phyloP scores from a whole-genome alignment of 2,113 vertebrate species.

The Phoxinus phoxinus region DNA sequence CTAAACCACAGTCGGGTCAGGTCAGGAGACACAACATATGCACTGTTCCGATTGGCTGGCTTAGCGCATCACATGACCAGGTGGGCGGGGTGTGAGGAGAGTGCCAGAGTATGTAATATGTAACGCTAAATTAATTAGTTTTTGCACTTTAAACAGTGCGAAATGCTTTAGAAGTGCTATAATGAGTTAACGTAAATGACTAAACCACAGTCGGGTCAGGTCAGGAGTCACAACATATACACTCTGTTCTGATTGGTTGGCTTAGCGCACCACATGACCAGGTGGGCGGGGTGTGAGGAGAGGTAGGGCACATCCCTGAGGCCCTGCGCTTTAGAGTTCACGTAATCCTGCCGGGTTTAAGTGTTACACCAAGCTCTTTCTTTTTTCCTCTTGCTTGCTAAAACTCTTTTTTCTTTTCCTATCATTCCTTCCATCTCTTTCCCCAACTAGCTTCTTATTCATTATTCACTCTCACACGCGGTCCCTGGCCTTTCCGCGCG shows the following conservation, averaged over 20 bases:
- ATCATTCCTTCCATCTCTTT: slow-evolving; percentile 7
- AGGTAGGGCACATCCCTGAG: slow-evolving; percentile 64
- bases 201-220: slow-evolving; percentile 22
- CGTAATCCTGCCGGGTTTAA: slow-evolving; percentile 50
- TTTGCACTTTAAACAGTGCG: background rate
- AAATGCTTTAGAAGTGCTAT: background rate
- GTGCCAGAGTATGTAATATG: too few relatives aligned
- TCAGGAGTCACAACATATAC: slow-evolving; percentile 36
- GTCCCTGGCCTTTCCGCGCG: slow-evolving; percentile 48
- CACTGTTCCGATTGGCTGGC: slow-evolving; percentile 37
- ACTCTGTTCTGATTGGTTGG: slow-evolving; percentile 35
- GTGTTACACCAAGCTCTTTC: slow-evolving; percentile 32
- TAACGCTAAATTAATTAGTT: too few relatives aligned
- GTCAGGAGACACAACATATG: slow-evolving; percentile 43
- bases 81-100: too few relatives aligned
- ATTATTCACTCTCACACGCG: slow-evolving; percentile 43
- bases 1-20: slow-evolving; percentile 7
- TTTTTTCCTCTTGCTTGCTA: slow-evolving; percentile 5
- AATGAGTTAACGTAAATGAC: background rate
- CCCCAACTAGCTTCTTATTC: slow-evolving; percentile 44
- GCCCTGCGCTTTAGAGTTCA: slow-evolving; percentile 63
- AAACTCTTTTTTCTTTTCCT: background rate
- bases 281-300: slow-evolving; percentile 51
- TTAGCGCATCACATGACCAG: slow-evolving; percentile 21
- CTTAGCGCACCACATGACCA: slow-evolving; percentile 45